These are phyloP conservation scores for Eustalomyia histrio DNA, from an alignment of 2,888 invertebrate genomes.

Conservation along the genomic window DNA sequence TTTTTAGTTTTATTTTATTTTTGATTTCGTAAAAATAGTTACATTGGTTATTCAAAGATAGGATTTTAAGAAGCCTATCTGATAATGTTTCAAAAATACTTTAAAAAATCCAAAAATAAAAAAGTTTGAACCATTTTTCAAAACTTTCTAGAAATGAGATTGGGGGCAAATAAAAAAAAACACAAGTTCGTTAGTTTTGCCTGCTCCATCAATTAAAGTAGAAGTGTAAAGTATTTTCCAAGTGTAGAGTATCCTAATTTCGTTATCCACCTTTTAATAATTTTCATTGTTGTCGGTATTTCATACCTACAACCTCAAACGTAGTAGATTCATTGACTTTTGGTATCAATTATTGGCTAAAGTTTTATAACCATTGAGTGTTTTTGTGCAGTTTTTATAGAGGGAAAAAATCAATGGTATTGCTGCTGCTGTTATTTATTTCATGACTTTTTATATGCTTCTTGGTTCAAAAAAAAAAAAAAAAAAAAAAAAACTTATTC, in stretches of 20 bases:
- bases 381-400: conserved; percentile 65
- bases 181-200: too few relatives aligned
- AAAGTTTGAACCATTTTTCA: too few relatives aligned
- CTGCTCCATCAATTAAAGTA: too few relatives aligned
- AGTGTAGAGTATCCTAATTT: background rate
- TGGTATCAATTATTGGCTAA: conserved; percentile 63
- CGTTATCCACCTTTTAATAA: background rate
- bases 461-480: background rate
- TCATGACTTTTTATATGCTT: conserved; percentile 20
- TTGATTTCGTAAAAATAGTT: too few relatives aligned
- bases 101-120: too few relatives aligned
- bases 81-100: too few relatives aligned
- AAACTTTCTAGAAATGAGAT: too few relatives aligned
- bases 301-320: background rate
- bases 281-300: background rate
- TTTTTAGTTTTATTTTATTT: too few relatives aligned
- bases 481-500: background rate
- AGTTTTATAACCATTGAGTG: conserved; percentile 64
- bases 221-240: too few relatives aligned
- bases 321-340: conserved; percentile 20
- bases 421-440: conserved; percentile 40
- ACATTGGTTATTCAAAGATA: too few relatives aligned
- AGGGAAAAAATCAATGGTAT: conserved; percentile 11
- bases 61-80: too few relatives aligned
- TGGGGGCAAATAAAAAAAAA: too few relatives aligned